Conservation (phyloP, 2,797 vertebrate species). For the Semotilus atromaculatus region DNA sequence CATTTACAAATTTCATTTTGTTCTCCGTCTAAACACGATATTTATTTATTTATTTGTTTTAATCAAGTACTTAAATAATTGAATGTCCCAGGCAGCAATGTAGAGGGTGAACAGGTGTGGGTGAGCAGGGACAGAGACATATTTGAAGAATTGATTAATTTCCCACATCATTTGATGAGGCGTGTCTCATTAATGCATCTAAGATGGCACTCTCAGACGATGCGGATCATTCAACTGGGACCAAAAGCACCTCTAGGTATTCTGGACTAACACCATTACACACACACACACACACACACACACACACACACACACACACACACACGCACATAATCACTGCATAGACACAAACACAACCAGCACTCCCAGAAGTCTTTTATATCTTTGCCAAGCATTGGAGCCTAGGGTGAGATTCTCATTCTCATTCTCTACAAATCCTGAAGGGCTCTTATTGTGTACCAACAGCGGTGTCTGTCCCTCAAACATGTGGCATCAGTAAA, state of each 20-base stretch:
- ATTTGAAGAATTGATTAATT: conserved; percentile 73
- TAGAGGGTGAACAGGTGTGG: conserved; percentile 60
- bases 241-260: conserved; percentile 73
- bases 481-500: conserved; percentile 84
- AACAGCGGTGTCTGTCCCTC: conserved; percentile 77
- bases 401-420: conserved; percentile 76
- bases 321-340: conserved; percentile 45
- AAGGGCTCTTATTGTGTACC: conserved; percentile 74
- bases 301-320: conserved; percentile 21
- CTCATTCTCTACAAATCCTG: conserved; percentile 61
- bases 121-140: conserved; percentile 51
- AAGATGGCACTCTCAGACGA: conserved; percentile 43
- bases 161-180: conserved; percentile 74
- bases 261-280: conserved; percentile 48
- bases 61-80: conserved; percentile 47
- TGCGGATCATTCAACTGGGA: conserved; percentile 71
- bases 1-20: background rate
- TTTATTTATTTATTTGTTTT: background rate
- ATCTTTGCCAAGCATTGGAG: conserved; percentile 73
- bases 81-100: conserved; percentile 38
- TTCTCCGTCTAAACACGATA: background rate
- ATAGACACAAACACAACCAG: conserved; percentile 54
- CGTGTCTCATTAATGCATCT: conserved; percentile 76
- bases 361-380: conserved; percentile 69
- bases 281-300: background rate